Base-by-base conservation (phyloP, 2,888 invertebrate genomes). In the Pyrochroa serraticornis region DNA sequence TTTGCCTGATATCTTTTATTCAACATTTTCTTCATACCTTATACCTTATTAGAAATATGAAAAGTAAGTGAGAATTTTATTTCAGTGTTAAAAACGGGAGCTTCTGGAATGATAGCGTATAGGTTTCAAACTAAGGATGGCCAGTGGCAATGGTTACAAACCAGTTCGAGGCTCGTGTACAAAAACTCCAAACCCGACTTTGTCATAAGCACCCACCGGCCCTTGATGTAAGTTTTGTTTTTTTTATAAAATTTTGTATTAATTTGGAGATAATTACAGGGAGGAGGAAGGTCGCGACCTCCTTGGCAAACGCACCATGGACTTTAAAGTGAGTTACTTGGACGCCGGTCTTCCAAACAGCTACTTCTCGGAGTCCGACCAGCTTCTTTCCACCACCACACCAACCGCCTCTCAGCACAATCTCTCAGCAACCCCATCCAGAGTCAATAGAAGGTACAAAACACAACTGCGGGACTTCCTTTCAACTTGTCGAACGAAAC, bases 101-200 rank as follows among this genome's bases (percentile, higher is more conserved):
- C 98, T 72, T 97, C 97, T 58, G 98, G 98, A 30, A 92, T 99
- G 90, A 97, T 99, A 74, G 97, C 99, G 58, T 99, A 99, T 80
- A 89, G 99, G 77, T 92, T 96, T 81, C 92, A 97, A 80, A 93
- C 94, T 69, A 95, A 96, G 79, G 93, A 95, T 64, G 90, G 91
- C 6, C 90, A 92, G 73, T 96, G 96, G 94, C 93, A 98, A 79
- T 99, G 97, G 97, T 84, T 99, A 58, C 99, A 99, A 83, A 97
- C 97, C 12, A 92, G 92, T 70, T 97, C 98, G 8, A 86, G 98
- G 66, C 87, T 99, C 68, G 96, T 98, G 68, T 99, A 98, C 83
- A 99, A 99, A 82, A 99, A 98, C 81, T 97, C 97, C 65, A 99
- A 99, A 79, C 97, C 98, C 0, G 99, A 99, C 79, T 97, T 97